Evolutionary conservation across 2,113 vertebrate genomes (phyloP).

Genomic region (Calidris pygmaea): DNA sequence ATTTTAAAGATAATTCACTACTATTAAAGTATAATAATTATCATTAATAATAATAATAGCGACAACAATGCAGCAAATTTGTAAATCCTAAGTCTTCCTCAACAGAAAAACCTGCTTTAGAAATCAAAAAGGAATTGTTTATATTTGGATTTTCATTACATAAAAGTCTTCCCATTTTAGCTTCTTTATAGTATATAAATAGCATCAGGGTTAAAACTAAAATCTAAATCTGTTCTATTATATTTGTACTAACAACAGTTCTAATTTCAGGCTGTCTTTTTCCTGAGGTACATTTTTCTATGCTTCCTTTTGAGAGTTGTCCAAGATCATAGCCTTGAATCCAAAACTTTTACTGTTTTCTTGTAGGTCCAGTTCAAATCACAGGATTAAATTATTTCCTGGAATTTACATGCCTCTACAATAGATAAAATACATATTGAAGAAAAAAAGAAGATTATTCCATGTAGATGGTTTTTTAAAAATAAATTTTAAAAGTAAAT

Average conservation of each 20-base stretch:
- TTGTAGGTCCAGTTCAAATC: not conserved
- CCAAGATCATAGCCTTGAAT: conserved; percentile 12
- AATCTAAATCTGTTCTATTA: not conserved
- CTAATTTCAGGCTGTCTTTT: conserved; percentile 18
- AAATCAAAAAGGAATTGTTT: not conserved
- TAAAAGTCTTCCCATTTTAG: not conserved
- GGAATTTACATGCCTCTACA: not conserved
- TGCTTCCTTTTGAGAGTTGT: conserved; percentile 13
- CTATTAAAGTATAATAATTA: too few species aligned
- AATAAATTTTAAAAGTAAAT: not conserved
- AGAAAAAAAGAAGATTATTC: not conserved
- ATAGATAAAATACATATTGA: not conserved
- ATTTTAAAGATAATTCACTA: not conserved
- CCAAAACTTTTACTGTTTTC: not conserved
- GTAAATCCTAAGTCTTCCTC: not conserved
- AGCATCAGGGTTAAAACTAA: not conserved
- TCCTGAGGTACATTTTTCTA: not conserved
- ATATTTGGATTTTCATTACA: not conserved
- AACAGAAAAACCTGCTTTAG: not conserved
- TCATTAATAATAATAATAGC: not conserved
- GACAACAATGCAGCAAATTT: not conserved
- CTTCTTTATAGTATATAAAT: not conserved
- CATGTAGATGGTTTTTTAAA: not conserved
- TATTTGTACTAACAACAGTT: not conserved
- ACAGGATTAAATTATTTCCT: conserved; percentile 22